Conservation (phyloP, 30 jellyfish, hydroid and myxozoan species). For the Mastigias papua region DNA sequence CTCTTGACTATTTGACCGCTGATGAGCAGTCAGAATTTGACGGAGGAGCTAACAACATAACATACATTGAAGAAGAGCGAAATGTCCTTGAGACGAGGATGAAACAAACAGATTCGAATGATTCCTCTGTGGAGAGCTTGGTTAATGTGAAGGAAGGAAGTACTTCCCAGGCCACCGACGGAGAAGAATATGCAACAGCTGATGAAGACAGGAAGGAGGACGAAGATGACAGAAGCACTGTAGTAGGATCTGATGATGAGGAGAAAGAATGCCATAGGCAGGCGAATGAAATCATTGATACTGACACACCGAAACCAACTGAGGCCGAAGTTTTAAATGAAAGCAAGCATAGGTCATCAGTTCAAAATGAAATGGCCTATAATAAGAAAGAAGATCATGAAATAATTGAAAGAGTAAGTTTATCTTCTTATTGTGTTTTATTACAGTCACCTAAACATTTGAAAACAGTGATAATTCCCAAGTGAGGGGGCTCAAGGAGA, state of each 20-base stretch:
- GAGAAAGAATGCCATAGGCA: not conserved
- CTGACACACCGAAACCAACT: not conserved
- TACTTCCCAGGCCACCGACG: not conserved
- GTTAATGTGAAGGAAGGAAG: not conserved
- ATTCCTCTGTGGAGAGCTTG: not conserved
- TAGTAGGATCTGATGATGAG: conserved; percentile 57
- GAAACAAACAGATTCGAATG: not conserved
- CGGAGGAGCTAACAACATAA: not conserved
- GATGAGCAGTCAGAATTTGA: conserved; percentile 24
- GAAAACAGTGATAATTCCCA: too few relatives aligned
- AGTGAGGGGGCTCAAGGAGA: too few relatives aligned
- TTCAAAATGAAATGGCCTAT: too few relatives aligned
- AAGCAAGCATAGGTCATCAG: too few relatives aligned
- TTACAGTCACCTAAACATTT: too few relatives aligned
- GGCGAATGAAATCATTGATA: not conserved
- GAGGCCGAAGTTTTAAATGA: not conserved
- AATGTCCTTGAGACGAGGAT: not conserved
- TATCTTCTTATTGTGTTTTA: too few relatives aligned
- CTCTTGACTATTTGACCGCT: conserved; percentile 26
- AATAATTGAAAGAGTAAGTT: too few relatives aligned
- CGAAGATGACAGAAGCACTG: conserved; percentile 54
- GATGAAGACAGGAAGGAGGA: conserved; percentile 29
- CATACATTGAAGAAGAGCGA: not conserved
- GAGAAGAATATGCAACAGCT: conserved; percentile 44
- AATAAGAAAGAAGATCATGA: too few relatives aligned